Evolutionary conservation across 1,140 invertebrate species (phyloP).

Genomic region (Riptortus pedestris): DNA sequence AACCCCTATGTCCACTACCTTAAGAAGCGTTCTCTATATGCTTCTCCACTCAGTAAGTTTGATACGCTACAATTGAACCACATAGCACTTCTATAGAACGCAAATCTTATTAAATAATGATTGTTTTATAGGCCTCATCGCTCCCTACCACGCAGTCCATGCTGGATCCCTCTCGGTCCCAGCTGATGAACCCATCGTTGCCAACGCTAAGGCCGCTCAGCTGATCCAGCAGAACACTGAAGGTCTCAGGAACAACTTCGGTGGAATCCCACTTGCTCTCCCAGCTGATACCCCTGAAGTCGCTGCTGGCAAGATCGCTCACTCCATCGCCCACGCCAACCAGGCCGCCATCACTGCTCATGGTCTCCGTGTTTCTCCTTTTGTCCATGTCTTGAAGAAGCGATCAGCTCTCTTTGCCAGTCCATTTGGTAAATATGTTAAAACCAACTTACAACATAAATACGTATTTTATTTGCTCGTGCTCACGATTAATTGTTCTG

Average conservation of each 20-base stretch:
- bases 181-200: neutral
- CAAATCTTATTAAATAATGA: slow-evolving; percentile 18
- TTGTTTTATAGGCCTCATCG: slow-evolving; percentile 18
- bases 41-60: neutral
- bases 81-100: neutral
- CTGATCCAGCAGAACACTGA: slow-evolving; percentile 16
- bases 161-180: neutral
- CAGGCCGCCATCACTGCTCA: slow-evolving; percentile 33
- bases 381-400: slow-evolving; percentile 9
- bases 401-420: neutral
- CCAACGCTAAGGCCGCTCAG: slow-evolving; percentile 16
- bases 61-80: neutral
- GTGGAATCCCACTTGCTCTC: slow-evolving; percentile 21
- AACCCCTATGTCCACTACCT: slow-evolving; percentile 15
- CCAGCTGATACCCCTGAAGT: slow-evolving; percentile 31
- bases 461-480: neutral
- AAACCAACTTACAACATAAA: neutral
- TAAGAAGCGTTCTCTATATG: neutral
- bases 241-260: slow-evolving; percentile 3
- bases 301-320: slow-evolving; percentile 34
- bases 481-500: slow-evolving; percentile 21
- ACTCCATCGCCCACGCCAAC: slow-evolving; percentile 30
- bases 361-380: slow-evolving; percentile 12
- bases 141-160: slow-evolving; percentile 23
- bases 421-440: neutral